Evolutionary conservation across 2,797 vertebrate genomes (phyloP), one percentile per base, ranked within the genome.

Genomic region (Gobio occitaniae): DNA sequence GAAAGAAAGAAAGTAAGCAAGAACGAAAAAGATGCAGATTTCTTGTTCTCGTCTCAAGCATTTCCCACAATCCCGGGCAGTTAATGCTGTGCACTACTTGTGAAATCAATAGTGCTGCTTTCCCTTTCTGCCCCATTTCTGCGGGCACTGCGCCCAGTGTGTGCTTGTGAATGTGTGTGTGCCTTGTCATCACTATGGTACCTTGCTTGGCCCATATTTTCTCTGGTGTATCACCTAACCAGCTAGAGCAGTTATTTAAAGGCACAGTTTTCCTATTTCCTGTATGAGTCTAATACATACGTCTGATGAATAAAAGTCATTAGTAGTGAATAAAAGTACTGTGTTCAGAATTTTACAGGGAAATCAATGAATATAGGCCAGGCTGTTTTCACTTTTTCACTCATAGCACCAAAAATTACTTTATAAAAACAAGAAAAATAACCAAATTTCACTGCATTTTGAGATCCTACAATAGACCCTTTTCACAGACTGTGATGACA

Each of bases 111-210:
- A 47, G 70, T 63, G 59, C 71, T 52, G 47, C 56, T 83, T 50
- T 79, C 17, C 44, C 38, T 44, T 66, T 56, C 82, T 29, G n/a
- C 38, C 82, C 61, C 9, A 44, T 78, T 78, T 70, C 17, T 70
- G 50, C 19, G 41, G 83, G 65, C 83, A 44, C 21, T 38, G 29
- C 0, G 38, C 48, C 32, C 38, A 78, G 66, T 86, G 83, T 72
- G 76, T 79, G 76, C 72, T 52, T 70, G 50, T 69, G 36, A 77
- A 68, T 76, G 36, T 77, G 66, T 80, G 59, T 82, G n/a, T 82
- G 48, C 59, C 29, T n/a, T 54, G 77, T 84, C 77, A 84, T 59
- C 36, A 80, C 86, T 74, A 32, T 74, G 75, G n/a, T 44, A 78
- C 68, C 47, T 83, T 68, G 41, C 17, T 25, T 68, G 76, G 47